These are phyloP conservation scores for Tachina fera DNA, from an alignment of 2,888 invertebrate species.

Conservation along the genomic window DNA sequence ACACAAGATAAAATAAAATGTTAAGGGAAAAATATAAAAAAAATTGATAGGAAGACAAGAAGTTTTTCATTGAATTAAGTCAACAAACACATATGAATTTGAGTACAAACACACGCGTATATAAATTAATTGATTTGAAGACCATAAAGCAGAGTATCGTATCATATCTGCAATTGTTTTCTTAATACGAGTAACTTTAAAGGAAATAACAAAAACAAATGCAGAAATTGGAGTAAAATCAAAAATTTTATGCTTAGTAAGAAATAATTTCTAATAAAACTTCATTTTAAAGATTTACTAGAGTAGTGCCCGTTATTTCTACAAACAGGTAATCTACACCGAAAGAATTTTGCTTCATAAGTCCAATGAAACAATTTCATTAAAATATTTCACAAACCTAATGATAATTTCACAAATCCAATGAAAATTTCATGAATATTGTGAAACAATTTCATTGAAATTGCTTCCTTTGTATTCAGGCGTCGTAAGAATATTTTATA, in stretches of 20 bases:
- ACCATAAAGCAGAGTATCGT: background rate
- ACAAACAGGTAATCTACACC: no score
- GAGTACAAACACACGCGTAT: background rate
- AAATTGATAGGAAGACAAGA: conserved; percentile 1
- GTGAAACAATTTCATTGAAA: no score
- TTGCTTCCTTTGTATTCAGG: no score
- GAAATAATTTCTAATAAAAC: background rate
- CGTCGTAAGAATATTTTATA: no score
- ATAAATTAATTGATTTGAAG: background rate
- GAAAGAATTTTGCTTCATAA: no score
- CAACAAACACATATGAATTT: conserved; percentile 30
- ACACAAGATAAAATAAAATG: conserved; percentile 15
- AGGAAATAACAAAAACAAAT: background rate
- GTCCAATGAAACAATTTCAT: no score
- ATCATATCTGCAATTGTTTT: background rate
- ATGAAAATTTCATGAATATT: no score
- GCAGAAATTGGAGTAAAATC: background rate
- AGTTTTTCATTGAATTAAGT: conserved; percentile 49
- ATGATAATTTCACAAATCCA: no score
- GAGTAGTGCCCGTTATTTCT: no score
- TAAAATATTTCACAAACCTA: no score
- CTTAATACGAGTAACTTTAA: no score
- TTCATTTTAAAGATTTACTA: background rate
- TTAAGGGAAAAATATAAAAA: conserved; percentile 1
- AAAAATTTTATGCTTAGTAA: background rate